Evolutionary conservation across 2,113 vertebrate species (phyloP).

Genomic region (Heliornis fulica): DNA sequence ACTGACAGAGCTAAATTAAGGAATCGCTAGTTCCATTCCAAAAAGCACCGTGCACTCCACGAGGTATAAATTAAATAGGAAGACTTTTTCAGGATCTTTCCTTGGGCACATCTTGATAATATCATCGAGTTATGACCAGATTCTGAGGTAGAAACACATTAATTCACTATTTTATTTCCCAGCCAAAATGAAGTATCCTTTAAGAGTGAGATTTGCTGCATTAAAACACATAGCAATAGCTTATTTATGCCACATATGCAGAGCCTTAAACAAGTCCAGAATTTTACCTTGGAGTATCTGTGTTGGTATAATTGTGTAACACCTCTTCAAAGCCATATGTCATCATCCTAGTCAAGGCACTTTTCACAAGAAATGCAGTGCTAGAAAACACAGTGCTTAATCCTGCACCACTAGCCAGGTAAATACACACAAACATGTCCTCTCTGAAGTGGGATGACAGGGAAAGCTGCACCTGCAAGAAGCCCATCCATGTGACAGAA

Average conservation of each 20-base stretch:
- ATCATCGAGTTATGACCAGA: not conserved
- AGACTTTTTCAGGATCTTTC: not conserved
- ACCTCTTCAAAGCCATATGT: not conserved
- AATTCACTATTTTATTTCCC: not conserved
- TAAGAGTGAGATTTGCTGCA: not conserved
- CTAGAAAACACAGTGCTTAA: not conserved
- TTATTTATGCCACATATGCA: not conserved
- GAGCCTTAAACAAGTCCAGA: not conserved
- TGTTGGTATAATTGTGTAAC: not conserved
- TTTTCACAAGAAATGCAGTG: not conserved
- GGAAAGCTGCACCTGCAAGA: not conserved
- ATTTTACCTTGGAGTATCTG: not conserved
- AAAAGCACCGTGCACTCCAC: not conserved
- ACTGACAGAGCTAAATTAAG: not conserved
- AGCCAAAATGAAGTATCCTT: not conserved
- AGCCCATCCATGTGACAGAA: not conserved
- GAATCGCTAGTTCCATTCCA: not conserved
- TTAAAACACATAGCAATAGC: not conserved
- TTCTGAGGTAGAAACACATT: not conserved
- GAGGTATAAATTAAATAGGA: not conserved
- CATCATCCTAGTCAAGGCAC: not conserved
- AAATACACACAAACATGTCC: not conserved
- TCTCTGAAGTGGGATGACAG: not conserved
- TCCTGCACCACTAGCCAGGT: not conserved
- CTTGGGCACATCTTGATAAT: not conserved